Evolutionary conservation across 2,113 vertebrate species (phyloP).

Genomic region (Bambusicola thoracicus): DNA sequence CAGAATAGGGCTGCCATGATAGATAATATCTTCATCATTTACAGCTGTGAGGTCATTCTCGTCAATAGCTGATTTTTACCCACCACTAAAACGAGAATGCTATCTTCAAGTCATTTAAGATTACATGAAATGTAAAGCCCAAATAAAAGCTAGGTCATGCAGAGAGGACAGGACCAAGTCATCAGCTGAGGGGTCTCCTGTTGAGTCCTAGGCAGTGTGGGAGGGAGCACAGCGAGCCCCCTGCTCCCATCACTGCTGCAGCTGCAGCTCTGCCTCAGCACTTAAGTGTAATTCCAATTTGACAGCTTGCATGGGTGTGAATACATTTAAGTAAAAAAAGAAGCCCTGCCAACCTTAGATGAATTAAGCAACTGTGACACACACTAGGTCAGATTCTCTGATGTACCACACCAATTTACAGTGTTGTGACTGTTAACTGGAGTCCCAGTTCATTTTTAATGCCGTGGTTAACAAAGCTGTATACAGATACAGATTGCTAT

Average conservation of each 20-base stretch:
- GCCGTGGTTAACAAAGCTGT: background rate
- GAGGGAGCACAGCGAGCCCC: background rate
- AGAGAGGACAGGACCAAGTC: background rate
- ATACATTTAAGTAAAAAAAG: conserved; percentile 17
- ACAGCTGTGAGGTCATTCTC: background rate
- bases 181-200: background rate
- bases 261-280: background rate
- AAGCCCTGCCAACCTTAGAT: conserved; percentile 26
- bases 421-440: background rate
- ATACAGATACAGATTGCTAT: background rate
- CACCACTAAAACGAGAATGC: background rate
- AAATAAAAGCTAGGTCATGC: background rate
- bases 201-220: background rate
- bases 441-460: background rate
- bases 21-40: background rate
- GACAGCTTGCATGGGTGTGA: conserved; percentile 65
- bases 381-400: conserved; percentile 7
- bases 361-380: conserved; percentile 57
- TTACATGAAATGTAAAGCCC: background rate
- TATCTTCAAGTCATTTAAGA: background rate
- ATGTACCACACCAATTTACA: conserved; percentile 6
- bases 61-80: background rate
- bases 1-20: background rate
- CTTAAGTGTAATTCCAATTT: conserved; percentile 6
- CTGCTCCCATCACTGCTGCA: background rate